These are phyloP conservation scores for Pollenia amentaria DNA, from an alignment of 2,888 invertebrate species.

Conservation along the genomic window DNA sequence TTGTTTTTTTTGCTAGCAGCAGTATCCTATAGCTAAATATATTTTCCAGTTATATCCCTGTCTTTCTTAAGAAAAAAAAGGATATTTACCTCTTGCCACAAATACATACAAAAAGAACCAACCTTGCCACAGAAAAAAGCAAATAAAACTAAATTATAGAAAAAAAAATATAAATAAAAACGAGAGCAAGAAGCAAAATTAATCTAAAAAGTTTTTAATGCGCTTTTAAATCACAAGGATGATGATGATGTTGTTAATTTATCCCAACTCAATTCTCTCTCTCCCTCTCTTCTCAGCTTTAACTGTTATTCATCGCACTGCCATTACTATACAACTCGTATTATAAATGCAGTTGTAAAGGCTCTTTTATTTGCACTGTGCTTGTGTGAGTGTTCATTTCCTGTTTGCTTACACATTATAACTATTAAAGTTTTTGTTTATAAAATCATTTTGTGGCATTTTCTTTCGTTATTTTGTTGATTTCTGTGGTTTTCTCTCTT, in stretches of 20 bases:
- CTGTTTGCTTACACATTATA: conserved; percentile 18
- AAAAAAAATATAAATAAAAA: conserved; percentile 51
- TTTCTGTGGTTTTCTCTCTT: background rate
- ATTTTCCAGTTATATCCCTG: background rate
- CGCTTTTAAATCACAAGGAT: conserved; percentile 82
- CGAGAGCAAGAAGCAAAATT: conserved; percentile 76
- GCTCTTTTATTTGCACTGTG: background rate
- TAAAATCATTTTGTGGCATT: conserved; percentile 11
- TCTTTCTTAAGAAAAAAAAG: conserved; percentile 2
- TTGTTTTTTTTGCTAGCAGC: conserved; percentile 23
- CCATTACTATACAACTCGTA: background rate
- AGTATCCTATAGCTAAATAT: background rate
- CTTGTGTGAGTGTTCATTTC: conserved; percentile 16
- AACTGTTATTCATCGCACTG: too few relatives aligned
- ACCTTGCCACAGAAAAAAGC: conserved; percentile 39
- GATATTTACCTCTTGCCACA: conserved; percentile 6
- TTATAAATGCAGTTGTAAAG: background rate
- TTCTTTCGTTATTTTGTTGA: background rate
- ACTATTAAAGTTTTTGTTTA: conserved; percentile 19
- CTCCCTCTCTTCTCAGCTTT: too few relatives aligned
- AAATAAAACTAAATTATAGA: conserved; percentile 30
- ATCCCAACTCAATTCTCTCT: conserved; percentile 7
- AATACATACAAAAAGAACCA: conserved; percentile 15
- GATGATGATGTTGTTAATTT: conserved; percentile 35
- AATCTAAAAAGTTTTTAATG: conserved; percentile 84